Percentiles rank a stretch among this genome's conserved stretches.
These are phyloP conservation scores for Campoletis raptor DNA, from an alignment of 2,888 invertebrate genomes.

Conservation along the genomic window DNA sequence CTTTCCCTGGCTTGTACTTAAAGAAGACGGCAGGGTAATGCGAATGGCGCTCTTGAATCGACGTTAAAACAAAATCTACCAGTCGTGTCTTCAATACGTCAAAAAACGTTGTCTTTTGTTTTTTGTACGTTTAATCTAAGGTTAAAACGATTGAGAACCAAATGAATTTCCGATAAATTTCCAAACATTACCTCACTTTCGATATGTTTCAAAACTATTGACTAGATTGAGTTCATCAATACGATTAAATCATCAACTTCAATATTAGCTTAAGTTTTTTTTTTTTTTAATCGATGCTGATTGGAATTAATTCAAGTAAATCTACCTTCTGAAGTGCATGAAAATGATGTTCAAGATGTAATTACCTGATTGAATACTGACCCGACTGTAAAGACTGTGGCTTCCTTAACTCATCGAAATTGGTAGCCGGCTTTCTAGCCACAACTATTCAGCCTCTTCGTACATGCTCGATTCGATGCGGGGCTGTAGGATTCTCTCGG, in stretches of 20 bases:
- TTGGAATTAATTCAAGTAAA: neutral
- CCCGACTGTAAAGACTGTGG: conserved; percentile 63
- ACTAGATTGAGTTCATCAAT: too few relatives aligned
- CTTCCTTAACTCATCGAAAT: conserved; percentile 75
- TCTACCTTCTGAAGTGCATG: neutral
- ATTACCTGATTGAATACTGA: conserved; percentile 19
- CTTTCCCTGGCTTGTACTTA: neutral
- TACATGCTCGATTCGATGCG: conserved; percentile 38
- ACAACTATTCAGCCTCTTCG: conserved; percentile 64
- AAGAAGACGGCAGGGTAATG: too few relatives aligned
- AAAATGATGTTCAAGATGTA: neutral
- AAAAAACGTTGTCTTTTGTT: neutral
- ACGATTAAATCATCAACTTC: too few relatives aligned
- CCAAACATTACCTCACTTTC: too few relatives aligned
- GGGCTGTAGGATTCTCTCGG: conserved; percentile 21
- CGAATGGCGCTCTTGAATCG: conserved; percentile 23
- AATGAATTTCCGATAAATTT: too few relatives aligned
- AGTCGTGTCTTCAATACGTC: neutral
- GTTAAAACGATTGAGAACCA: neutral
- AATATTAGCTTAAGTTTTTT: too few relatives aligned
- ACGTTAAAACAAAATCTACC: conserved; percentile 30
- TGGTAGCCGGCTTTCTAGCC: conserved; percentile 82
- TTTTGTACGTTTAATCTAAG: neutral
- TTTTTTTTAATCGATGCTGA: too few relatives aligned
- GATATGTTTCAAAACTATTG: too few relatives aligned